These are phyloP conservation scores for Hesperophylax magnus DNA, from an alignment of 1,140 invertebrate genomes.

Conservation along the genomic window DNA sequence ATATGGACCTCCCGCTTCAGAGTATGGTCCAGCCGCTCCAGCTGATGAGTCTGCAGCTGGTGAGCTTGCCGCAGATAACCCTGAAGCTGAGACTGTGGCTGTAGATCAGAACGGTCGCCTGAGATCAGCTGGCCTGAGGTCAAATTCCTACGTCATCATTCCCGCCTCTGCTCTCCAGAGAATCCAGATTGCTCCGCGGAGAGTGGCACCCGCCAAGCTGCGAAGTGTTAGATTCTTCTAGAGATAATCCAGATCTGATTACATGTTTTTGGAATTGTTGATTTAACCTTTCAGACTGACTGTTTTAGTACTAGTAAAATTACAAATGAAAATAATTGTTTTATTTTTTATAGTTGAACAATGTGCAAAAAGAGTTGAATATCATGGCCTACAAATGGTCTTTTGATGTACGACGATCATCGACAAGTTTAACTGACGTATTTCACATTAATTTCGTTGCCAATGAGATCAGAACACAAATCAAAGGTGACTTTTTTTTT, in stretches of 20 bases:
- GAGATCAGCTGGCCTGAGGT: not conserved
- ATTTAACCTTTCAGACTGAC: too few species aligned
- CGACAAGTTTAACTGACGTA: too few species aligned
- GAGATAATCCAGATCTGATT: not conserved
- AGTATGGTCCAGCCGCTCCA: slow-evolving; percentile 63
- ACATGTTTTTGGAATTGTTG: too few species aligned
- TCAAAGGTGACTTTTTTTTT: too few species aligned
- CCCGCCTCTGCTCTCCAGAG: not conserved
- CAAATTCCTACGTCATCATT: not conserved
- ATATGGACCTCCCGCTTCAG: slow-evolving; percentile 64
- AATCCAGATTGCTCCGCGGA: not conserved
- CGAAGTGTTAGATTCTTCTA: not conserved
- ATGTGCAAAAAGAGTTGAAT: too few species aligned
- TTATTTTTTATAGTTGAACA: too few species aligned
- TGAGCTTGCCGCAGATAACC: slow-evolving; percentile 23
- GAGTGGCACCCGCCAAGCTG: not conserved
- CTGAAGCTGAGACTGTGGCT: not conserved
- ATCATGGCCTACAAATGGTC: too few species aligned
- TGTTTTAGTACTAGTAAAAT: too few species aligned
- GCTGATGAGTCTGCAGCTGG: slow-evolving; percentile 61
- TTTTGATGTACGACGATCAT: too few species aligned
- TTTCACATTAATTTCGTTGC: too few species aligned
- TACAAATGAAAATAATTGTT: too few species aligned
- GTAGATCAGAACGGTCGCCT: slow-evolving; percentile 19
- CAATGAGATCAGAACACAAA: too few species aligned